These are phyloP conservation scores for Smithornis capensis DNA, from an alignment of 2,113 vertebrate species.

Conservation along the genomic window DNA sequence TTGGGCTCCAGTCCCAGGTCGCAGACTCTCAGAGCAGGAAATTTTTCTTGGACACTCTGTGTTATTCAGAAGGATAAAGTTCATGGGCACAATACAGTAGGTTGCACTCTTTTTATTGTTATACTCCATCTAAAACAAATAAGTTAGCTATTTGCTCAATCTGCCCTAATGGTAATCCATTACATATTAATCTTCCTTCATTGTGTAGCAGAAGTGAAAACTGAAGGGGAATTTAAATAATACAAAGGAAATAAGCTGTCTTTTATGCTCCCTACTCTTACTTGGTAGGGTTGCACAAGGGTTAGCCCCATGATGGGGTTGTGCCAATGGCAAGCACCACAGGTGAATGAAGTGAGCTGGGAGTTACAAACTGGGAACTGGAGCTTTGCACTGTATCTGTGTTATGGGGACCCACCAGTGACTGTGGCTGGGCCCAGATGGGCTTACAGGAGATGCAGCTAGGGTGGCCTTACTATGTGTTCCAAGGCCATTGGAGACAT, in stretches of 20 bases:
- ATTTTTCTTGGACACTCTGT: conserved; percentile 43
- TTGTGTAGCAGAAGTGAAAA: not conserved
- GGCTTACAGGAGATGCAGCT: fast-evolving
- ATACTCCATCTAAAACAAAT: conserved; percentile 28
- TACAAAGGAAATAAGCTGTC: not conserved
- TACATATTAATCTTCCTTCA: conserved; percentile 34
- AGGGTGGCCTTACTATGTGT: fast-evolving
- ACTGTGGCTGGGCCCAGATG: not conserved
- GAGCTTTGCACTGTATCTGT: not conserved
- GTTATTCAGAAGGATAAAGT: conserved; percentile 45
- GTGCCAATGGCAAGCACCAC: not conserved
- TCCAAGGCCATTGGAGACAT: fast-evolving
- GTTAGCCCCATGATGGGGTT: not conserved
- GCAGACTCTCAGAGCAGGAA: conserved; percentile 14
- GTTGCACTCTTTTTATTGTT: not conserved
- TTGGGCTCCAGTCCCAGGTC: conserved; percentile 17
- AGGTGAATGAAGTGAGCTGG: not conserved
- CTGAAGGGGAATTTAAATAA: not conserved
- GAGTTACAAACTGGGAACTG: not conserved
- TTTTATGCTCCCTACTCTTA: not conserved
- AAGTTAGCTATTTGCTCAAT: conserved; percentile 13
- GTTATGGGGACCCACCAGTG: fast-evolving
- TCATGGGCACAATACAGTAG: conserved; percentile 43
- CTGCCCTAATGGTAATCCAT: conserved; percentile 15
- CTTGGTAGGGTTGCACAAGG: not conserved